These are phyloP conservation scores for Euspilapteryx auroguttella DNA, from an alignment of 2,888 invertebrate species.

Conservation along the genomic window DNA sequence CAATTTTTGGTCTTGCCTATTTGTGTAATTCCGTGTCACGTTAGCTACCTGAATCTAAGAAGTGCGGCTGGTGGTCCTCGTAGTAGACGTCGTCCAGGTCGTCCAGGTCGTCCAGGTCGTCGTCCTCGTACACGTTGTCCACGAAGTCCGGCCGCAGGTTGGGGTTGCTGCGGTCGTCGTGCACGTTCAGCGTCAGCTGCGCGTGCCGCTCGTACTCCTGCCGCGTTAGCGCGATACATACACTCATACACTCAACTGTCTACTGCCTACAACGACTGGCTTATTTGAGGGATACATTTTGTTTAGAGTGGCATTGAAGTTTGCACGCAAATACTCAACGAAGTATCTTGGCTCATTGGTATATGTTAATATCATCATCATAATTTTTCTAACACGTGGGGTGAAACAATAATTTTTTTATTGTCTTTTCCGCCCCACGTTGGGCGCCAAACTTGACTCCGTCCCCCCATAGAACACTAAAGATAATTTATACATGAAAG, in stretches of 20 bases:
- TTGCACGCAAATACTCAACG: too few species aligned
- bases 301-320: background rate
- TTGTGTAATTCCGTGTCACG: background rate
- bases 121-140: constrained; percentile 27
- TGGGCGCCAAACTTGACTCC: too few species aligned
- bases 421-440: too few species aligned
- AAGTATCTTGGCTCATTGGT: too few species aligned
- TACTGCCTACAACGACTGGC: background rate
- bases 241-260: background rate
- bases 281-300: background rate
- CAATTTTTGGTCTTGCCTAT: too few species aligned
- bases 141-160: constrained; percentile 37
- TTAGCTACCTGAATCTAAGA: background rate
- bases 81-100: constrained; percentile 22
- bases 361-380: too few species aligned
- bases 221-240: background rate
- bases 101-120: constrained; percentile 31
- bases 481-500: too few species aligned
- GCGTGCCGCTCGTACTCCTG: constrained; percentile 20
- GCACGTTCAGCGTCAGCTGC: constrained; percentile 21
- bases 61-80: background rate
- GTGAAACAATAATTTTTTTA: too few species aligned
- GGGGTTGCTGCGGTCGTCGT: constrained; percentile 32
- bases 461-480: too few species aligned
- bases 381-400: too few species aligned